phyloP scores from a whole-genome alignment of 2,113 vertebrate species.

The Sitta europaea region DNA sequence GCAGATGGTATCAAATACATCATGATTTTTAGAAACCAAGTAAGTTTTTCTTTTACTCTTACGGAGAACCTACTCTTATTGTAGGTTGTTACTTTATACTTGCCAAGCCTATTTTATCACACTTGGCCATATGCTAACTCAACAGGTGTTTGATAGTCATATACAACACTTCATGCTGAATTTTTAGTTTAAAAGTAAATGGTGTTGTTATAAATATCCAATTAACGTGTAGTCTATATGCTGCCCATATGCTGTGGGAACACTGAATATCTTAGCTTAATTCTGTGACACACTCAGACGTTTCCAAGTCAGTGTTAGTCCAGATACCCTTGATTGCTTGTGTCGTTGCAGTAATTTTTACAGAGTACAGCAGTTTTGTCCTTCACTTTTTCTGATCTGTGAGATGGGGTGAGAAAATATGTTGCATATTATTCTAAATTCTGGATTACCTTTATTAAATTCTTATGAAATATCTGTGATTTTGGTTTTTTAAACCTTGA shows the following conservation, averaged over 20 bases:
- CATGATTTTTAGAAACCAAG: conserved; percentile 99
- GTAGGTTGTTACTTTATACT: not conserved
- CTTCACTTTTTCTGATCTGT: not conserved
- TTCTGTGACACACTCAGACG: not conserved
- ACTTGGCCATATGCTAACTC: not conserved
- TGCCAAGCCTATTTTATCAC: not conserved
- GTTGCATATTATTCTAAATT: not conserved
- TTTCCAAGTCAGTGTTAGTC: not conserved
- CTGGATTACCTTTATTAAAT: not conserved
- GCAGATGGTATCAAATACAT: conserved; percentile 98
- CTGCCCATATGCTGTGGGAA: not conserved
- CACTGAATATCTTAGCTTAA: not conserved
- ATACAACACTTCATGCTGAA: not conserved
- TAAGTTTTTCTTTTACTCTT: conserved; percentile 64
- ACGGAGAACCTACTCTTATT: not conserved
- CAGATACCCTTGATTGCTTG: not conserved
- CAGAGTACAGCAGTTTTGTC: not conserved
- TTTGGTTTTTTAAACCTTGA: not conserved
- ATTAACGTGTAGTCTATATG: not conserved
- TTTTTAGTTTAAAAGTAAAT: not conserved
- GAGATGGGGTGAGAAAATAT: not conserved
- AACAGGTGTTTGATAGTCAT: not conserved
- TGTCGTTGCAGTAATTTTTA: not conserved
- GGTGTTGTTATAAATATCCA: not conserved
- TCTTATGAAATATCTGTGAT: not conserved